Base-by-base conservation (phyloP, 2,113 vertebrate species). In the Lepidothrix coronata region DNA sequence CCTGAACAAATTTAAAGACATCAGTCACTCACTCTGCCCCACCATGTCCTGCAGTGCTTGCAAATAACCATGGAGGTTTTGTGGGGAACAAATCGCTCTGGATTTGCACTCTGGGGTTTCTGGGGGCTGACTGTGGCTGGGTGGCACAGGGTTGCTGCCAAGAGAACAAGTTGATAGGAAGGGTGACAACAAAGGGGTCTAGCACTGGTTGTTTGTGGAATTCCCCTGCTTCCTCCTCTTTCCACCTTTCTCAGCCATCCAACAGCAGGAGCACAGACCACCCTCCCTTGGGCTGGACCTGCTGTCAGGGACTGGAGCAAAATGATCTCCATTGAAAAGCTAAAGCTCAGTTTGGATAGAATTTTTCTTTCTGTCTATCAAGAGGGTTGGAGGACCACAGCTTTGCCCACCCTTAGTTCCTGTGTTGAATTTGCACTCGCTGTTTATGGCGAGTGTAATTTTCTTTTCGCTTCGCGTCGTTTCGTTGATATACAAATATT, bases 321-420 rank as follows among this genome's bases (percentile, higher is more conserved):
- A 35, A 13, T 43, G 23, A 44, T 39, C 55, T 63, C 27, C 25
- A 6, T 0, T 2, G 20, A 3, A 37, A 52, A 48, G 31, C 30
- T 11, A 3, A 46, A 14, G 2, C 13, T 63, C n/a, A 8, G 9
- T 19, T 23, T 20, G 52, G 30, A 24, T 33, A 59, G 33, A 44
- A 35, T 4, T 54, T 33, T 33, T 3, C 31, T 55, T 30, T 68
- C 31, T 33, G 51, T 19, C 17, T 12, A 0, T 11, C 23, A 16
- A 1, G 4, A 48, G 23, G 27, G 33, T 25, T 51, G 2, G 6
- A 1, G 6, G 35, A 25, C 28, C n/a, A 3, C 3, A 30, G 27
- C 48, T 74, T 67, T 67, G 25, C 48, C 41, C 22, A 51, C 7
- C 22, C 31, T 31, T 37, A 19, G 19, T 35, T 91, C 70, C 41